These are phyloP conservation scores for Luperina nickerlii DNA, from an alignment of 2,888 invertebrate genomes.

Conservation along the genomic window DNA sequence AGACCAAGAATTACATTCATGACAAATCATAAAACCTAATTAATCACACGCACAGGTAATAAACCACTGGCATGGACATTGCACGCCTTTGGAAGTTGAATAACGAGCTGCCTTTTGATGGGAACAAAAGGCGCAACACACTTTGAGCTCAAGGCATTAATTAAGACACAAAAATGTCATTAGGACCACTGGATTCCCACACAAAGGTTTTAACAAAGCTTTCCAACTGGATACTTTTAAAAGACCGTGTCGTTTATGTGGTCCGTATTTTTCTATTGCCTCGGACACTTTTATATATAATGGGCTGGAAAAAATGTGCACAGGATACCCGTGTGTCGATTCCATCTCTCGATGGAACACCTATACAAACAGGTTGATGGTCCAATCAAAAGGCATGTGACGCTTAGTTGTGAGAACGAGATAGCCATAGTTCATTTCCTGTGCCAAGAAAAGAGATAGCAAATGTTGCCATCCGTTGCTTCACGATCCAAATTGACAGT, in stretches of 20 bases:
- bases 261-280: slow-evolving; percentile 53
- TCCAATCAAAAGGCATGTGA: slow-evolving; percentile 77
- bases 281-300: slow-evolving; percentile 46
- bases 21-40: slow-evolving; percentile 40
- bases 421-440: slow-evolving; percentile 65
- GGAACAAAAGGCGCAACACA: slow-evolving; percentile 70
- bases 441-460: slow-evolving; percentile 67
- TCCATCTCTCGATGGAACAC: slow-evolving; percentile 61
- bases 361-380: slow-evolving; percentile 79
- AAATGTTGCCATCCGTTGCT: slow-evolving; percentile 56
- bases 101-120: slow-evolving; percentile 64
- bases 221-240: slow-evolving; percentile 44
- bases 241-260: slow-evolving; percentile 49
- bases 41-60: slow-evolving; percentile 49
- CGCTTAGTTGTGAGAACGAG: slow-evolving; percentile 69
- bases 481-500: slow-evolving; percentile 63
- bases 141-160: slow-evolving; percentile 71
- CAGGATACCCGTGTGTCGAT: slow-evolving; percentile 49
- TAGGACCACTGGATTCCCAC: slow-evolving; percentile 72
- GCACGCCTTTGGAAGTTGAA: slow-evolving; percentile 60
- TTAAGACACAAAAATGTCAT: slow-evolving; percentile 77
- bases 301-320: slow-evolving; percentile 49
- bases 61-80: slow-evolving; percentile 56
- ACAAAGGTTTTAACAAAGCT: slow-evolving; percentile 62
- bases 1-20: slow-evolving; percentile 2